Conservation (phyloP, 2,113 vertebrate species). For the Hippocampus mohnikei region DNA sequence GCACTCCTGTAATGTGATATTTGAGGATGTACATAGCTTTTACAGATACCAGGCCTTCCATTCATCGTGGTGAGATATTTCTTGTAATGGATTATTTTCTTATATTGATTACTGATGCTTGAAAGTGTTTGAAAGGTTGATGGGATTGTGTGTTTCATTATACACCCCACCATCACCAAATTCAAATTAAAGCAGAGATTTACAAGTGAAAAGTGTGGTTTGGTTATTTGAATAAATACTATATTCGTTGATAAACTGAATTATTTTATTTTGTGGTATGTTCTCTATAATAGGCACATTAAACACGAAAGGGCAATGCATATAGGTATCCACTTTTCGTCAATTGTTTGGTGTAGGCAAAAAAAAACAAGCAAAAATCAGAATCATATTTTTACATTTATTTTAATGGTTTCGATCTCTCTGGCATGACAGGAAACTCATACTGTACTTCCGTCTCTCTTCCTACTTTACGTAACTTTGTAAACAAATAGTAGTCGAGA, state of each 20-base stretch:
- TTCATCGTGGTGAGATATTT: neutral
- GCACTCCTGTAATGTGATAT: neutral
- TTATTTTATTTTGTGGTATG: neutral
- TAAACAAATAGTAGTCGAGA: too few species aligned
- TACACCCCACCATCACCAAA: neutral
- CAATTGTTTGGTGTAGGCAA: too few species aligned
- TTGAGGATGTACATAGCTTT: constrained; percentile 43
- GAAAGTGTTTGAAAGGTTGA: neutral
- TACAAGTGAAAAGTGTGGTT: neutral
- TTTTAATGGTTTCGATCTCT: too few species aligned
- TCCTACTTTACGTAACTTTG: too few species aligned
- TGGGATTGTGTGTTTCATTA: neutral
- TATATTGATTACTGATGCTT: constrained; percentile 9
- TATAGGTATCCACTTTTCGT: too few species aligned
- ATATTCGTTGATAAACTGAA: neutral
- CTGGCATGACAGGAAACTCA: too few species aligned
- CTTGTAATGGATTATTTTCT: neutral
- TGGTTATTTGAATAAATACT: neutral
- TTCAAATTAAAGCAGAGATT: neutral
- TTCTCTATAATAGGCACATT: too few species aligned
- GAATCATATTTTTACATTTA: too few species aligned
- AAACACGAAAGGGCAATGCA: too few species aligned
- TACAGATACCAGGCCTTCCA: constrained; percentile 2
- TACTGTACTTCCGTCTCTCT: too few species aligned
- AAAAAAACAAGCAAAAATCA: too few species aligned